Evolutionary conservation across 1,140 invertebrate species (phyloP), one percentile per base, ranked within the genome.

Genomic region (Heliconius melpomene): DNA sequence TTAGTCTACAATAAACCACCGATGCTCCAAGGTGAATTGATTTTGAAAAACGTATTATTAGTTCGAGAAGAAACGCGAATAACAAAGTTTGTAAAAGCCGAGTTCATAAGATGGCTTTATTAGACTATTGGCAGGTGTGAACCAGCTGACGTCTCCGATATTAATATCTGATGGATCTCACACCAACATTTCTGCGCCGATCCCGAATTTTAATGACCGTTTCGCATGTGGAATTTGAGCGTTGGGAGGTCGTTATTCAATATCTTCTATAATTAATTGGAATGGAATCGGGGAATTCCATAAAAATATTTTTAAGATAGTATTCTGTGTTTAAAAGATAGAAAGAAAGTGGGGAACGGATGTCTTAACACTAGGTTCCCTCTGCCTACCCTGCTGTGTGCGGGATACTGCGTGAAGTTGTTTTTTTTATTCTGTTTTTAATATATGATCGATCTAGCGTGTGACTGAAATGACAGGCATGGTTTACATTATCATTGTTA

Each of bases 91-190:
- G 85, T 91, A 90, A 90, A 88, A 89, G 86, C 84, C 54, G 85
- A 92, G 88, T 92, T 90, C 86, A 92, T 90, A 90, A 90, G 87
- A 86, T 87, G 79, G 85, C 88, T 90, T 89, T 91, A 91, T 89
- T 90, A 88, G 86, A 87, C 79, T 84, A 92, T 89, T 88, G 84
- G 81, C 88, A 89, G 90, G 90, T 92, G 88, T 86, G 82, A 81
- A 87, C 74, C 89, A 91, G 86, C 87, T 90, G 91, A 85, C 88
- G 86, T 86, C 85, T 88, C 79, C 50, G 86, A 89, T 92, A 91
- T 91, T 92, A 92, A 91, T 92, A 90, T 90, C 84, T 87, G 85
- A 90, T 88, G 89, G 85, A 88, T 89, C 83, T 87, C 79, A 86
- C 79, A 81, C 75, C 81, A 74, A 86, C 85, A 85, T 88, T 87